Percentiles rank a stretch among this genome's conserved stretches.
These are phyloP conservation scores for Sceliomorpha sp. DNA, from an alignment of 2,888 invertebrate species.

Conservation along the genomic window DNA sequence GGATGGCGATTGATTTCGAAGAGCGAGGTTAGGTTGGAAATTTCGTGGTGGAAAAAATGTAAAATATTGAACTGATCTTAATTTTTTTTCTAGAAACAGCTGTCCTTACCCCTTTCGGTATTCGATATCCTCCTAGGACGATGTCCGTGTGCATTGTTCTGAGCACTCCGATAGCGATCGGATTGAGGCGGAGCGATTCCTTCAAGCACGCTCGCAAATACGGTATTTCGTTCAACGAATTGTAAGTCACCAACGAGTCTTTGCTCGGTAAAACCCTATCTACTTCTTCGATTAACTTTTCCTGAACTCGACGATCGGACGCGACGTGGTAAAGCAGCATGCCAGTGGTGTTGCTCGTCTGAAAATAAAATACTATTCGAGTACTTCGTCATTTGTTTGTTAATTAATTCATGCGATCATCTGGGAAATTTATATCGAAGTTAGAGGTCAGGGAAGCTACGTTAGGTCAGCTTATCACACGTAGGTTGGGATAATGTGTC, in stretches of 20 bases:
- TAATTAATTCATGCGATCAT: no score
- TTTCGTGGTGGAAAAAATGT: background rate
- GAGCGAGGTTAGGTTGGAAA: no score
- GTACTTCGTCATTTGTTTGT: no score
- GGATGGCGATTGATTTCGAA: no score
- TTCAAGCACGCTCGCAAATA: conserved; percentile 88
- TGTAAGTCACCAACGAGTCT: conserved; percentile 76
- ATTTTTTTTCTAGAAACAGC: conserved; percentile 3
- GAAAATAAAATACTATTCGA: conserved; percentile 34
- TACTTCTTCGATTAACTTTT: conserved; percentile 83
- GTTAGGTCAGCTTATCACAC: no score
- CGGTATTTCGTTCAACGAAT: conserved; percentile 80
- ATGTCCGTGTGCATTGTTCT: conserved; percentile 82
- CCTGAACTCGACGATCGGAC: conserved; percentile 84
- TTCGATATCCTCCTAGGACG: conserved; percentile 83
- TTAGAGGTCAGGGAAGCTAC: no score
- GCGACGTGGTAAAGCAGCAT: conserved; percentile 84
- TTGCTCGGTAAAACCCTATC: conserved; percentile 78
- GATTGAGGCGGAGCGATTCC: conserved; percentile 85
- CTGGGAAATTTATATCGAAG: no score
- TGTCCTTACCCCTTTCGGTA: conserved; percentile 83
- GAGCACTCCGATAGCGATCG: conserved; percentile 83
- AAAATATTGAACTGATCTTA: background rate
- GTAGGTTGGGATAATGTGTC: no score
- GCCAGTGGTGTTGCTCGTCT: conserved; percentile 83